A percentile compares a stretch with the other conserved stretches of the same genome.
Conservation (phyloP, 2,797 vertebrate genomes). For the Pseudomugil tenellus region DNA sequence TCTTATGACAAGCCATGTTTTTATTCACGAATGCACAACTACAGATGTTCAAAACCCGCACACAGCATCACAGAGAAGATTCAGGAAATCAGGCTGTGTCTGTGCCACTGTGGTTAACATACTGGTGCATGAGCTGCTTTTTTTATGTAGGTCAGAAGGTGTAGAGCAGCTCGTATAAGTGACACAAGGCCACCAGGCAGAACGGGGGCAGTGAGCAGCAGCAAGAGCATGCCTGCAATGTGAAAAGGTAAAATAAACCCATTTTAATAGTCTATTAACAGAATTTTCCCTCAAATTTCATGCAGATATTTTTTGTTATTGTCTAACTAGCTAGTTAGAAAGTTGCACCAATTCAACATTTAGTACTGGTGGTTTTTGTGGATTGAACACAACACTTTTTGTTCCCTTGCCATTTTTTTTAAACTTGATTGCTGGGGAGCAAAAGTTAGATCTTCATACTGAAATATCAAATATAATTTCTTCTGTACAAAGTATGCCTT, state of each 20-base stretch:
- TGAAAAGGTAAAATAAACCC: constrained; percentile 2
- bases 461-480: neutral
- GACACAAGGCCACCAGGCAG: constrained; percentile 40
- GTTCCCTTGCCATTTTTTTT: neutral
- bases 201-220: constrained; percentile 31
- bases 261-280: neutral
- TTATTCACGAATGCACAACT: constrained; percentile 36
- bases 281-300: constrained; percentile 2
- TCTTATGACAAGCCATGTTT: constrained; percentile 20
- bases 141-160: constrained; percentile 67
- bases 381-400: neutral
- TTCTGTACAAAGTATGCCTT: neutral
- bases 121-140: constrained; percentile 33
- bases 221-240: neutral
- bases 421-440: neutral
- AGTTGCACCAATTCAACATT: too few species aligned
- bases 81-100: constrained; percentile 1
- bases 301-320: too few species aligned
- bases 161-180: constrained; percentile 43
- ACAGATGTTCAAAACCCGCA: constrained; percentile 26
- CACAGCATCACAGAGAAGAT: constrained; percentile 5
- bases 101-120: constrained; percentile 30
- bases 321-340: too few species aligned
- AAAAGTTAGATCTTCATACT: neutral
- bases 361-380: neutral